phyloP scores from a whole-genome alignment of 2,888 invertebrate genomes.

The Gymnocheta viridis region DNA sequence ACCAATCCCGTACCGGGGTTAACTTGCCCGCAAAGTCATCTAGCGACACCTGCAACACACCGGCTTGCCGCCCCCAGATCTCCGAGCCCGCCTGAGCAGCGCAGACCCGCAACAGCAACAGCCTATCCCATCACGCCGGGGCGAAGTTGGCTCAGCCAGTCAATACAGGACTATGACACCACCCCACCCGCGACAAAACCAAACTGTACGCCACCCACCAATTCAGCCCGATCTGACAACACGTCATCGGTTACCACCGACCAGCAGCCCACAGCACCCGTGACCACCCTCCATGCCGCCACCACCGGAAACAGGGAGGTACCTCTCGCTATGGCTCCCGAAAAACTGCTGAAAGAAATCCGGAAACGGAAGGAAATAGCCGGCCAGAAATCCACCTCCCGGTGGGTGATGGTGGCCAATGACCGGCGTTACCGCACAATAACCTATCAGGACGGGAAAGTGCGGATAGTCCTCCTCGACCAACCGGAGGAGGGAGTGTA shows the following conservation, averaged over 20 bases:
- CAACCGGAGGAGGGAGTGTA: too few relatives aligned
- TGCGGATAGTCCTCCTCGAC: background rate
- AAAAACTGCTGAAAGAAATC: background rate
- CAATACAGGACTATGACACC: too few relatives aligned
- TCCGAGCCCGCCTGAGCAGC: background rate
- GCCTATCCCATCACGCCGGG: too few relatives aligned
- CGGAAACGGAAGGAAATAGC: background rate
- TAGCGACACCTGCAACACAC: background rate
- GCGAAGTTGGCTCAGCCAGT: too few relatives aligned
- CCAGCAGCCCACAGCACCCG: too few relatives aligned
- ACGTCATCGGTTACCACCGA: too few relatives aligned
- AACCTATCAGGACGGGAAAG: background rate
- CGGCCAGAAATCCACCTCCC: background rate
- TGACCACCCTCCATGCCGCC: too few relatives aligned
- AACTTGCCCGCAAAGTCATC: background rate
- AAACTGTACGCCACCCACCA: too few relatives aligned
- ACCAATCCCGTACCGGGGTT: background rate
- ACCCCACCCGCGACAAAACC: too few relatives aligned
- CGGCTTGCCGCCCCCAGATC: too few relatives aligned
- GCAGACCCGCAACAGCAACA: background rate
- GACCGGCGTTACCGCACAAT: background rate
- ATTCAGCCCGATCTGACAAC: too few relatives aligned
- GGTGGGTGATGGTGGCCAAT: background rate
- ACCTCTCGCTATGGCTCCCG: background rate
- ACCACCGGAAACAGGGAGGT: too few relatives aligned